Conservation (phyloP, 2,797 vertebrate genomes). For the Phaenicophaeus curvirostris region DNA sequence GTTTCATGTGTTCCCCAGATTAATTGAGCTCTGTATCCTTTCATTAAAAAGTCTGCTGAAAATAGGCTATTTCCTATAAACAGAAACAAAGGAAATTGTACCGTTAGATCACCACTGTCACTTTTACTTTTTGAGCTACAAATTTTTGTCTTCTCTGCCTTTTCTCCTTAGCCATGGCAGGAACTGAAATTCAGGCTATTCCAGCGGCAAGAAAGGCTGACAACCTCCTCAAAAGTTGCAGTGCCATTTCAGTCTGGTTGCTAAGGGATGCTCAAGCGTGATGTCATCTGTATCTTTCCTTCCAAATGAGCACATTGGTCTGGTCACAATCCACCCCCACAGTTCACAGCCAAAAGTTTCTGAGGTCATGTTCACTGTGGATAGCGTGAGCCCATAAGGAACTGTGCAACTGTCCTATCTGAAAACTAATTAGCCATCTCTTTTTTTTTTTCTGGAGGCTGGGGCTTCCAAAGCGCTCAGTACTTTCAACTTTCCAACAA, state of each 20-base stretch:
- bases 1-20: neutral
- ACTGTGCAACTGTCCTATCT: neutral
- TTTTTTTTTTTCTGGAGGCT: neutral
- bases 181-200: neutral
- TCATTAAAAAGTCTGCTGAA: neutral
- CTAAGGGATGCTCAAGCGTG: slow-evolving; percentile 46
- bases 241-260: slow-evolving; percentile 5
- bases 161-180: neutral
- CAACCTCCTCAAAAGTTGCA: neutral
- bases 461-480: neutral
- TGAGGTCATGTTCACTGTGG: neutral
- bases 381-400: neutral
- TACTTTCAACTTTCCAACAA: neutral
- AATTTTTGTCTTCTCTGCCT: neutral
- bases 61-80: neutral
- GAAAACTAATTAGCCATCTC: neutral
- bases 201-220: neutral
- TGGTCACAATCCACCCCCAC: slow-evolving; percentile 32
- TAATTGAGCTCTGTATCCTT: neutral
- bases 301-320: slow-evolving; percentile 27
- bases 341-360: slow-evolving; percentile 30
- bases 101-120: neutral
- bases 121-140: neutral
- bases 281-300: neutral
- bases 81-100: neutral